These are phyloP conservation scores for Taurulus bubalis DNA, from an alignment of 2,113 vertebrate species.

Conservation along the genomic window DNA sequence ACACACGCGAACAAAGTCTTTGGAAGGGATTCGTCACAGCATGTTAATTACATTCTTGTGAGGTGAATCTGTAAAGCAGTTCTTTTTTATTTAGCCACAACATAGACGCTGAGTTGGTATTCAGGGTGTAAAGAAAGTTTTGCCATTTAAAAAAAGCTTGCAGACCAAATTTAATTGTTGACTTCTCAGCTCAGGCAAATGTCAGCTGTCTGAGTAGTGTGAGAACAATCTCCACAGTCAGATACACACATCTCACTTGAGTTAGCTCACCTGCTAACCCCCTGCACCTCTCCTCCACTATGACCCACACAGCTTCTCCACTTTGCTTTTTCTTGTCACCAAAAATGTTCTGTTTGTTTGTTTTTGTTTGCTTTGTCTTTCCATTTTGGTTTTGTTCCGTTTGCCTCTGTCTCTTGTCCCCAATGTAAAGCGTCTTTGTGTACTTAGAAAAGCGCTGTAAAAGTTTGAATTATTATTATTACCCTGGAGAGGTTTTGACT, in stretches of 20 bases:
- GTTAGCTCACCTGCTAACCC: no score
- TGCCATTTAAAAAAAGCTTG: background rate
- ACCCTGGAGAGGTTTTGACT: background rate
- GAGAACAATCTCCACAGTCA: background rate
- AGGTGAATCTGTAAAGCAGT: background rate
- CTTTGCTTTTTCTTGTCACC: no score
- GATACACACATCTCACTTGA: no score
- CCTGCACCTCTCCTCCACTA: no score
- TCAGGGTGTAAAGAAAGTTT: background rate
- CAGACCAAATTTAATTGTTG: background rate
- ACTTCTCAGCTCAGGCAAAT: background rate
- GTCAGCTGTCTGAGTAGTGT: background rate
- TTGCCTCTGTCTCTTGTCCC: no score
- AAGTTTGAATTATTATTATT: no score
- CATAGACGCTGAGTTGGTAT: background rate
- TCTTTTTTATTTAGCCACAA: background rate
- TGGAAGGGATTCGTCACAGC: conserved; percentile 1
- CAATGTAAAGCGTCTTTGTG: no score
- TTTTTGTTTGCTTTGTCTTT: no score
- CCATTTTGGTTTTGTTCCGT: no score
- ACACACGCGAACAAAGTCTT: conserved; percentile 20
- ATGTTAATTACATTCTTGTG: background rate
- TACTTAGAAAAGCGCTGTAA: no score
- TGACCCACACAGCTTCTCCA: no score
- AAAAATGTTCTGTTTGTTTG: no score